These are phyloP conservation scores for Typhlichthys subterraneus DNA, from an alignment of 2,797 vertebrate species.

Conservation along the genomic window DNA sequence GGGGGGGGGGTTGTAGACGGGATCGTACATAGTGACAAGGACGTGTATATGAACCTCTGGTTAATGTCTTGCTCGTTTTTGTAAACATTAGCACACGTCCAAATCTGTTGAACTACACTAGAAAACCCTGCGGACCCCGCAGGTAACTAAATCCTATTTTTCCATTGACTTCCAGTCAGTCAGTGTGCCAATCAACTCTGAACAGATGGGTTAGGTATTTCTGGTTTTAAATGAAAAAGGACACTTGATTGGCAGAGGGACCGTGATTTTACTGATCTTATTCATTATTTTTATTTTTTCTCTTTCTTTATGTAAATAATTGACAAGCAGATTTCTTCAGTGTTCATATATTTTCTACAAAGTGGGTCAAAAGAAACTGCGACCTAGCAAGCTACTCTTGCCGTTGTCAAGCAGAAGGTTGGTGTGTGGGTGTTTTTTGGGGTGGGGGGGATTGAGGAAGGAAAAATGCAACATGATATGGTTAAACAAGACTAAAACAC, in stretches of 20 bases:
- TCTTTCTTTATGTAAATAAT: conserved; percentile 59
- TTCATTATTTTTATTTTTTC: background rate
- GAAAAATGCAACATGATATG: conserved; percentile 14
- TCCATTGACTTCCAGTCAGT: background rate
- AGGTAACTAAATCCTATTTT: conserved; percentile 3
- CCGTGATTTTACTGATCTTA: conserved; percentile 33
- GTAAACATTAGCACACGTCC: background rate
- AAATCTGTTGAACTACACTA: conserved; percentile 37
- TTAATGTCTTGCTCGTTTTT: conserved; percentile 36
- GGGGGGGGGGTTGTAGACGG: conserved; percentile 28
- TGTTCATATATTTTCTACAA: conserved; percentile 23
- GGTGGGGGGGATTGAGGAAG: background rate
- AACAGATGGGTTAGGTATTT: background rate
- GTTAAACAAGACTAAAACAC: conserved; percentile 48
- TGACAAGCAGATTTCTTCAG: conserved; percentile 39
- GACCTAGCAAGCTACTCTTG: conserved; percentile 32
- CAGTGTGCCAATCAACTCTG: background rate
- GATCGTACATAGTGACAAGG: conserved; percentile 25
- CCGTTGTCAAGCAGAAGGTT: conserved; percentile 20
- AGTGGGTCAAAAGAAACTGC: conserved; percentile 36
- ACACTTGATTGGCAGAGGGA: conserved; percentile 17
- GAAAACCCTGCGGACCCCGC: conserved; percentile 23
- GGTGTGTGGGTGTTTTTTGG: conserved; percentile 29
- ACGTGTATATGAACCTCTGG: conserved; percentile 43
- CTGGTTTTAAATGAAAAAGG: background rate